Conservation (phyloP, 2,113 vertebrate genomes). For the Gymnogyps californianus region DNA sequence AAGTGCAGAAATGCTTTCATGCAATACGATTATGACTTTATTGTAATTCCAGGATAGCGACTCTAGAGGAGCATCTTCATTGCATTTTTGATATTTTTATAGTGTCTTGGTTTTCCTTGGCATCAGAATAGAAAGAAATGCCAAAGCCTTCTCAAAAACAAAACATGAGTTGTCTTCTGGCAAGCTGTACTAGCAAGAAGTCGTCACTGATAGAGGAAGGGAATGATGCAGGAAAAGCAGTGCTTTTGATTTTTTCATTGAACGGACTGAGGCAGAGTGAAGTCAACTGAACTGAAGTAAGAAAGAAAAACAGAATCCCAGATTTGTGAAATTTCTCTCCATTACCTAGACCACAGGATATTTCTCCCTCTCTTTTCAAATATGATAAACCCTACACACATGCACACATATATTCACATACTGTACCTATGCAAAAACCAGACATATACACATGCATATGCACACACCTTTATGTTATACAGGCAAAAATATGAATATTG, state of each 20-base stretch:
- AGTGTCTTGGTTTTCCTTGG: not conserved
- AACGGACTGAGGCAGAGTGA: not conserved
- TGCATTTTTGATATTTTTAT: not conserved
- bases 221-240: not conserved
- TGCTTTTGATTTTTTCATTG: not conserved
- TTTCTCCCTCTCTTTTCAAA: not conserved
- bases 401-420: not conserved
- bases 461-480: not conserved
- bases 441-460: not conserved
- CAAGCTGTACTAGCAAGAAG: not conserved
- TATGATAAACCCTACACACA: not conserved
- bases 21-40: not conserved
- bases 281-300: not conserved
- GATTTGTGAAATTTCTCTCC: not conserved
- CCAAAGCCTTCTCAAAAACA: constrained; percentile 19
- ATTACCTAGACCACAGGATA: not conserved
- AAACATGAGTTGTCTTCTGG: constrained; percentile 25
- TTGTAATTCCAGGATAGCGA: not conserved
- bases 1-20: not conserved
- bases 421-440: not conserved
- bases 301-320: not conserved
- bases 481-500: not conserved
- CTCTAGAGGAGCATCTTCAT: not conserved
- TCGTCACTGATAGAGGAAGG: not conserved
- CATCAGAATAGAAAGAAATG: constrained; percentile 17